Conservation (phyloP, 2,888 invertebrate genomes). For the Xylota sylvarum region DNA sequence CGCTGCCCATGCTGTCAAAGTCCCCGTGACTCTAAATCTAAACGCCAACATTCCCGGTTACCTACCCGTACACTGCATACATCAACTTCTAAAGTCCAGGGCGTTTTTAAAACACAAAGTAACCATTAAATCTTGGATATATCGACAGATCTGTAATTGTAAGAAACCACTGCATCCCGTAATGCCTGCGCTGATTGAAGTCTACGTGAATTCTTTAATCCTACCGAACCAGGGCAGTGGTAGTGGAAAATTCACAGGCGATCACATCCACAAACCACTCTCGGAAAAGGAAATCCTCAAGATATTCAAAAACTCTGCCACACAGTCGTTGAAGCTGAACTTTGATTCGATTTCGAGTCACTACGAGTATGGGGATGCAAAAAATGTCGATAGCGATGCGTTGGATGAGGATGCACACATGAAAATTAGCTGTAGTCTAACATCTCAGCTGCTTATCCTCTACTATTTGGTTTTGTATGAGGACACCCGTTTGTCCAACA, state of each 20-base stretch:
- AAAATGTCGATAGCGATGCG: conserved; percentile 84
- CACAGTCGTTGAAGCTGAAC: conserved; percentile 67
- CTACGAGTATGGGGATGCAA: conserved; percentile 86
- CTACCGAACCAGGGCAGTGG: conserved; percentile 86
- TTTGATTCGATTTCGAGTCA: conserved; percentile 79
- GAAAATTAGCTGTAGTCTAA: conserved; percentile 86
- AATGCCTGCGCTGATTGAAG: conserved; percentile 96
- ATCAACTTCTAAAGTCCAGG: conserved; percentile 96
- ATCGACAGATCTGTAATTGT: conserved; percentile 95
- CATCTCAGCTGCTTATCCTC: conserved; percentile 94
- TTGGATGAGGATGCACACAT: conserved; percentile 86
- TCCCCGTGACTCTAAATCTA: conserved; percentile 95
- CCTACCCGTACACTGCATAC: conserved; percentile 97
- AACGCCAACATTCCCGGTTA: conserved; percentile 96
- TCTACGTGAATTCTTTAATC: conserved; percentile 96
- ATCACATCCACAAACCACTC: conserved; percentile 96
- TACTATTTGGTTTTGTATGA: conserved; percentile 97
- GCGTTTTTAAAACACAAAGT: conserved; percentile 98
- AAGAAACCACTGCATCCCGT: conserved; percentile 97
- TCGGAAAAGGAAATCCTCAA: conserved; percentile 94
- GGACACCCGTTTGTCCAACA: conserved; percentile 92
- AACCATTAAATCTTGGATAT: conserved; percentile 98
- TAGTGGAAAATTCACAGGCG: conserved; percentile 85
- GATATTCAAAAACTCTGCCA: conserved; percentile 91
- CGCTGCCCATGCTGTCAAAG: conserved; percentile 97